Percentiles rank a stretch among this genome's conserved stretches.
These are phyloP conservation scores for Dioctria linearis DNA, from an alignment of 2,888 invertebrate species.

Conservation along the genomic window DNA sequence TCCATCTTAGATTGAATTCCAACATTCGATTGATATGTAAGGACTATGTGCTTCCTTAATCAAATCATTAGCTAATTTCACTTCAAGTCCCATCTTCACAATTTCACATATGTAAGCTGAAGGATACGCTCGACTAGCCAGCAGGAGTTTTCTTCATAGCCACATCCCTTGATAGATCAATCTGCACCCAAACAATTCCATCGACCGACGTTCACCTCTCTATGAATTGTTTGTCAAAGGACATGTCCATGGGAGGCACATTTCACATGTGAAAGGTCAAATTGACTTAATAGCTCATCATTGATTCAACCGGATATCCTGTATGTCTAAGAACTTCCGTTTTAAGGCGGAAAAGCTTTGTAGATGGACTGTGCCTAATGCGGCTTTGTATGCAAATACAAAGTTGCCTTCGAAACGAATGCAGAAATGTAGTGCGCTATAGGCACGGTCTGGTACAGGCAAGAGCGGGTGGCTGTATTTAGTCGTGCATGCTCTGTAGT, in stretches of 20 bases:
- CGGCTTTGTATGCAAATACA: conserved; percentile 61
- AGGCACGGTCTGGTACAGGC: background rate
- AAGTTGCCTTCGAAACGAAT: conserved; percentile 36
- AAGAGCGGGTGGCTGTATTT: background rate
- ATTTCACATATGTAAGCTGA: background rate
- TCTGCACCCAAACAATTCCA: background rate
- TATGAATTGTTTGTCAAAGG: conserved; percentile 38
- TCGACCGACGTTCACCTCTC: background rate
- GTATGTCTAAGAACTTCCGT: conserved; percentile 70
- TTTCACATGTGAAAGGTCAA: conserved; percentile 51
- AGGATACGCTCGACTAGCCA: background rate
- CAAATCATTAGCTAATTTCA: conserved; percentile 50
- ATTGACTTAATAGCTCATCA: conserved; percentile 71
- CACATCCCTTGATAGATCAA: background rate
- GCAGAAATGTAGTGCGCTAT: conserved; percentile 7
- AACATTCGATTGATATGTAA: conserved; percentile 45
- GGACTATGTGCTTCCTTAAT: conserved; percentile 50
- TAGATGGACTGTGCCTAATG: conserved; percentile 60
- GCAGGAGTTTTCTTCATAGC: background rate
- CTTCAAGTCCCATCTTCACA: conserved; percentile 39
- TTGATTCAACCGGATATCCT: conserved; percentile 71
- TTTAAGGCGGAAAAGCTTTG: conserved; percentile 68
- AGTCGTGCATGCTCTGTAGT: too few relatives aligned
- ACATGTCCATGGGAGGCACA: conserved; percentile 49
- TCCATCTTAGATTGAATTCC: conserved; percentile 41